These are phyloP conservation scores for Linyphia triangularis DNA, from an alignment of 2,888 invertebrate genomes.

Conservation along the genomic window DNA sequence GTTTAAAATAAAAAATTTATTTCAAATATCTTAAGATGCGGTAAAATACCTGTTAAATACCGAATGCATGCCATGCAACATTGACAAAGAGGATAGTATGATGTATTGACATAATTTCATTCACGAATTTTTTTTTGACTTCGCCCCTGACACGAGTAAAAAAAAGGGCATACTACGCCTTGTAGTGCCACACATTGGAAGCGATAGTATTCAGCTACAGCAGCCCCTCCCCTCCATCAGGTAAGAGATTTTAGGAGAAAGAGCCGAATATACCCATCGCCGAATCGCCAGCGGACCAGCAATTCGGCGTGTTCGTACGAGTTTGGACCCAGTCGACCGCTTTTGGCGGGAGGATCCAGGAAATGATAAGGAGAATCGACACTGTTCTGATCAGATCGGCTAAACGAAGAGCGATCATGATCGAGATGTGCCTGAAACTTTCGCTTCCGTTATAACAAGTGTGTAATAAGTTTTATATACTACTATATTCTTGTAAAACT, in stretches of 20 bases:
- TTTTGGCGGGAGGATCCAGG: background rate
- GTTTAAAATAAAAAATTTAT: too few relatives aligned
- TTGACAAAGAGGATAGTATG: too few relatives aligned
- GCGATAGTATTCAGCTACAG: slow-evolving; percentile 62
- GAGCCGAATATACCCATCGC: slow-evolving; percentile 70
- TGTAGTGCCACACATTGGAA: slow-evolving; percentile 61
- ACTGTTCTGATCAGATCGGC: slow-evolving; percentile 71
- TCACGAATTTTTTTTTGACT: too few relatives aligned
- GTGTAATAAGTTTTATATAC: background rate
- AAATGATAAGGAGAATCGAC: slow-evolving; percentile 57
- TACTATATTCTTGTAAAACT: too few relatives aligned
- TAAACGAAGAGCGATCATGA: slow-evolving; percentile 70
- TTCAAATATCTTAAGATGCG: too few relatives aligned
- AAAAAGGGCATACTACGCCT: slow-evolving; percentile 68
- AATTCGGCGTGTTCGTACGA: slow-evolving; percentile 26
- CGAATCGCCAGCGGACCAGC: slow-evolving; percentile 52
- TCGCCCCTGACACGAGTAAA: too few relatives aligned
- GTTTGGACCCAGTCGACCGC: slow-evolving; percentile 21
- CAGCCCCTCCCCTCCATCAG: slow-evolving; percentile 58
- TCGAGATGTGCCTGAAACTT: slow-evolving; percentile 61
- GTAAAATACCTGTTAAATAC: too few relatives aligned
- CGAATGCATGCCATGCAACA: too few relatives aligned
- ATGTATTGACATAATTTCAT: too few relatives aligned
- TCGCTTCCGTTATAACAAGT: slow-evolving; percentile 45
- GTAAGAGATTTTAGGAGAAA: slow-evolving; percentile 58